phyloP scores from a whole-genome alignment of 2,797 vertebrate genomes.

The Agapornis canus region DNA sequence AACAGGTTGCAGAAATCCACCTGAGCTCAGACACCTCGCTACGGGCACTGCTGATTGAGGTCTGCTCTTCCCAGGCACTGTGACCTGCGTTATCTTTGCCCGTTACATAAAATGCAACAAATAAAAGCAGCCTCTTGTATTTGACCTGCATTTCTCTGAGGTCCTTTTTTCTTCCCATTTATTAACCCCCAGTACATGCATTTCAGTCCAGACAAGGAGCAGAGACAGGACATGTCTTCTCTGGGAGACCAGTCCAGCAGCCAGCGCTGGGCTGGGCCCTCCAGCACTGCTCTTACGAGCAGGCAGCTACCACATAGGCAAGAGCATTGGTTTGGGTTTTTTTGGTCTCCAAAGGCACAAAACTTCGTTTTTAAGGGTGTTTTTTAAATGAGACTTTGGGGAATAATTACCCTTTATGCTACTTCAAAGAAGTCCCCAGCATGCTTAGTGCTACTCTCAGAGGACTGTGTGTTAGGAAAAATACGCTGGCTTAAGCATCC shows the following conservation, averaged over 20 bases:
- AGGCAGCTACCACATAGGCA: background rate
- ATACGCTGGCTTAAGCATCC: constrained; percentile 7
- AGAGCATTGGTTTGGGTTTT: background rate
- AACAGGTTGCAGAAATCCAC: background rate
- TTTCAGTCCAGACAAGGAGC: background rate
- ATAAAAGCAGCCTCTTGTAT: background rate
- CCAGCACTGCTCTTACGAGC: background rate
- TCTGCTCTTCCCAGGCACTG: background rate
- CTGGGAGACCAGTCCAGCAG: accelerated
- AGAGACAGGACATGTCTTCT: background rate
- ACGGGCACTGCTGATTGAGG: background rate
- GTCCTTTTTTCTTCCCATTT: background rate
- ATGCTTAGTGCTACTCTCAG: background rate
- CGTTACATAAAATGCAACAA: background rate
- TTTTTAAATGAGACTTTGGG: background rate
- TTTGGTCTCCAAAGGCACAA: background rate
- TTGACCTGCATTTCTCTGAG: background rate
- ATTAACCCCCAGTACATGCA: background rate
- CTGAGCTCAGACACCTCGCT: background rate
- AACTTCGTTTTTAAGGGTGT: background rate
- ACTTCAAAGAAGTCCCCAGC: constrained; percentile 5
- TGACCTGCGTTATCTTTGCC: background rate
- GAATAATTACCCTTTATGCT: constrained; percentile 19
- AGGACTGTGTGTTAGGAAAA: constrained; percentile 2
- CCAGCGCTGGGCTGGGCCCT: background rate